These are phyloP conservation scores for Galeopsomyia nigrocyanea DNA, from an alignment of 2,888 invertebrate species.

Conservation along the genomic window DNA sequence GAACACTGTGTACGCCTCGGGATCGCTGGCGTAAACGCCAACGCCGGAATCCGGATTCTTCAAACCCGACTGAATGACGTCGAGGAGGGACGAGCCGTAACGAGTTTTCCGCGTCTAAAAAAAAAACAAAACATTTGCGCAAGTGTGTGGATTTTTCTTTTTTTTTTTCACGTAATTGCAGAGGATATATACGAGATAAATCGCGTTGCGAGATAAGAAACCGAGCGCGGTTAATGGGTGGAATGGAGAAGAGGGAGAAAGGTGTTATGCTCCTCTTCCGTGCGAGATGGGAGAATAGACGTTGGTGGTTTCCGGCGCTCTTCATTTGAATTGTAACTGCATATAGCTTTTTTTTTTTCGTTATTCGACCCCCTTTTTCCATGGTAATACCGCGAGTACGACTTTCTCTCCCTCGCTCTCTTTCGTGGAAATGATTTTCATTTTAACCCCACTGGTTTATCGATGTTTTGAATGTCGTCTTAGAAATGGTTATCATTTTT, in stretches of 20 bases:
- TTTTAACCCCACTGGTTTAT: too few relatives aligned
- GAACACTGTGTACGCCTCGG: slow-evolving; percentile 77
- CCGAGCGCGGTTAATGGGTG: not conserved
- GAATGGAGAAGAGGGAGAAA: slow-evolving; percentile 47
- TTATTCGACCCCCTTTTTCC: slow-evolving; percentile 18
- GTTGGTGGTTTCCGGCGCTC: too few relatives aligned
- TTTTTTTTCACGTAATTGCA: too few relatives aligned
- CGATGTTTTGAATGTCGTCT: too few relatives aligned
- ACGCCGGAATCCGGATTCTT: slow-evolving; percentile 77
- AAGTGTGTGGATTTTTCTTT: too few relatives aligned
- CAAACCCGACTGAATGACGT: slow-evolving; percentile 77
- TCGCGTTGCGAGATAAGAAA: too few relatives aligned
- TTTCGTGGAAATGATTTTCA: not conserved
- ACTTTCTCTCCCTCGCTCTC: not conserved
- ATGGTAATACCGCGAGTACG: not conserved
- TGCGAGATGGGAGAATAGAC: not conserved
- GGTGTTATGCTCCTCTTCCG: not conserved
- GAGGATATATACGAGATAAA: too few relatives aligned
- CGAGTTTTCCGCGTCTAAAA: slow-evolving; percentile 73
- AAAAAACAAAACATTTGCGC: too few relatives aligned
- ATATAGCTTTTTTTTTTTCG: not conserved
- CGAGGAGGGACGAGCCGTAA: slow-evolving; percentile 74
- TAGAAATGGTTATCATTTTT: too few relatives aligned
- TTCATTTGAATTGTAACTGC: not conserved
- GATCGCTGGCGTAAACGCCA: slow-evolving; percentile 79